Evolutionary conservation across 2,113 vertebrate genomes (phyloP).

Genomic region (Neolamprologus tretocephalus): DNA sequence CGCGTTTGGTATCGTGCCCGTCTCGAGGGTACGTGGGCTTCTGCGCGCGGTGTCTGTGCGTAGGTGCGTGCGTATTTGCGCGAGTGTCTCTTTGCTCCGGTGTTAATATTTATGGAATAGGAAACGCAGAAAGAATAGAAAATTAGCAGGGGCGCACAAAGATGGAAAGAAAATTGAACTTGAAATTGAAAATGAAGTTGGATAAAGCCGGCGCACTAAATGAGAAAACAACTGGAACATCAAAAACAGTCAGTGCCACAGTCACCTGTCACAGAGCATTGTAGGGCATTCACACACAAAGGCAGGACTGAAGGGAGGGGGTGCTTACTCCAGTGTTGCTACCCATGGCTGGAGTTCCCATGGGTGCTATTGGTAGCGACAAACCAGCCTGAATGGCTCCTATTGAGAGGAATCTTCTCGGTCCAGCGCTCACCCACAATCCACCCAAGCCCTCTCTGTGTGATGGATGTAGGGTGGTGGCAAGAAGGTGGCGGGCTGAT

Average conservation of each 20-base stretch:
- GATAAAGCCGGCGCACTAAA: background rate
- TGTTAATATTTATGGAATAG: conserved; percentile 59
- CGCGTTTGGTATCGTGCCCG: background rate
- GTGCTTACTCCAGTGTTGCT: background rate
- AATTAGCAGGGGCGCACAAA: conserved; percentile 20
- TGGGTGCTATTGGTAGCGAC: conserved; percentile 50
- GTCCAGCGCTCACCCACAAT: conserved; percentile 58
- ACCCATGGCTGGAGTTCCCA: conserved; percentile 40
- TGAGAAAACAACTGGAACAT: conserved; percentile 15
- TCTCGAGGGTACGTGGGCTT: background rate
- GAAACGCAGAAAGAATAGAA: conserved; percentile 41
- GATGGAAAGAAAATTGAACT: conserved; percentile 29
- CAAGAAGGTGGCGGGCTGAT: background rate
- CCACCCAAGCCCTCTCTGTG: conserved; percentile 2
- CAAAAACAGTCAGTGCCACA: background rate
- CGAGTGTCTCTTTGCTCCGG: background rate
- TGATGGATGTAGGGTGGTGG: conserved; percentile 49
- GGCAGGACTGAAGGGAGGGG: background rate
- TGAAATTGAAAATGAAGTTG: conserved; percentile 27
- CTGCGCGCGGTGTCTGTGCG: background rate
- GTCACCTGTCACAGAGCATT: background rate
- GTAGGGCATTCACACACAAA: background rate
- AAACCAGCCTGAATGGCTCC: conserved; percentile 43
- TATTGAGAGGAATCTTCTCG: conserved; percentile 59
- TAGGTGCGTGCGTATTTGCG: background rate